These are phyloP conservation scores for Drosophila lacicola DNA, from an alignment of 2,888 invertebrate species.

Conservation along the genomic window DNA sequence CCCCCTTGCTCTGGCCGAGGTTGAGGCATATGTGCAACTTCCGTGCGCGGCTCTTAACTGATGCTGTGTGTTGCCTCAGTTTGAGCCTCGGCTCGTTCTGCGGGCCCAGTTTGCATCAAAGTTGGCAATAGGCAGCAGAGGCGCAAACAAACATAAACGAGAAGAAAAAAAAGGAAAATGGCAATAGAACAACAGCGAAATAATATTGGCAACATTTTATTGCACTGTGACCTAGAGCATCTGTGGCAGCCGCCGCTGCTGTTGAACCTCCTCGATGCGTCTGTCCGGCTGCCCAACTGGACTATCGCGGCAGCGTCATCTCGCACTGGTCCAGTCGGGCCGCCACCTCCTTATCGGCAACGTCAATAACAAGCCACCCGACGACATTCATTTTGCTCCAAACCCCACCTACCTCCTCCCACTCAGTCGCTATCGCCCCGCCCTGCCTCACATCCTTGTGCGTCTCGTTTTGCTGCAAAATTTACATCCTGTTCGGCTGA, in stretches of 20 bases:
- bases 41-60: constrained; percentile 78
- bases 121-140: constrained; percentile 74
- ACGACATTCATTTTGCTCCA: constrained; percentile 47
- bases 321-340: constrained; percentile 23
- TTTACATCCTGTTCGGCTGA: constrained; percentile 82
- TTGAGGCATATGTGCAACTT: constrained; percentile 80
- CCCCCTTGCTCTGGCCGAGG: constrained; percentile 34
- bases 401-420: background rate
- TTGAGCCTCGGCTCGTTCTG: constrained; percentile 40
- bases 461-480: constrained; percentile 78
- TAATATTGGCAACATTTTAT: constrained; percentile 83
- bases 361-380: constrained; percentile 73
- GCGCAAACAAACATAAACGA: constrained; percentile 11
- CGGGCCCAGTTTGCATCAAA: constrained; percentile 70
- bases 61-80: constrained; percentile 61
- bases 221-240: constrained; percentile 77
- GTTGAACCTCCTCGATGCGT: constrained; percentile 68
- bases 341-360: constrained; percentile 72
- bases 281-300: constrained; percentile 35
- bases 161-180: constrained; percentile 15
- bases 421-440: background rate
- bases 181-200: constrained; percentile 74
- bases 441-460: constrained; percentile 51
- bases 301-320: constrained; percentile 63
- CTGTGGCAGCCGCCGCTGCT: constrained; percentile 51